Evolutionary conservation across 2,797 vertebrate genomes (phyloP).

Genomic region (Diglossa cyanea): DNA sequence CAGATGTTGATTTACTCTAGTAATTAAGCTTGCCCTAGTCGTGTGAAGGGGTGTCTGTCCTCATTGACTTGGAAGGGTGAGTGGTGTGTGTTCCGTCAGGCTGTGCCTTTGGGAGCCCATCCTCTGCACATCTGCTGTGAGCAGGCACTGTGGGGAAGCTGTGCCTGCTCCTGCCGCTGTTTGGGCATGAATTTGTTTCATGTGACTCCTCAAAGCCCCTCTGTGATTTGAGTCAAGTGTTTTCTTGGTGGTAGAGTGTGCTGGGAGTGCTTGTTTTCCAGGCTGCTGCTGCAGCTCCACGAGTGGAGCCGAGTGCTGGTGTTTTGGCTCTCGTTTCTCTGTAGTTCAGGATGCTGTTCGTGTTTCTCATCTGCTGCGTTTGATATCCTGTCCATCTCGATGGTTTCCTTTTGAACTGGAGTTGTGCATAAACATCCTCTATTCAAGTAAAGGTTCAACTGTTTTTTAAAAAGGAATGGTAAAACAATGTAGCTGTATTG

Average conservation of each 20-base stretch:
- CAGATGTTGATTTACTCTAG: not conserved
- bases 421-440: constrained; percentile 19
- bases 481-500: not conserved
- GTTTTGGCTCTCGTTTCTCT: not conserved
- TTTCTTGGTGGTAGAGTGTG: not conserved
- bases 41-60: not conserved
- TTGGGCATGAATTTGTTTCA: not conserved
- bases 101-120: not conserved
- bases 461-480: not conserved
- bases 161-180: not conserved
- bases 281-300: not conserved
- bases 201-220: not conserved
- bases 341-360: not conserved
- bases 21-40: not conserved
- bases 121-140: not conserved
- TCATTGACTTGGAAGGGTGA: not conserved
- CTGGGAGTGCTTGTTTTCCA: not conserved
- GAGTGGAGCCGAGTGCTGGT: not conserved
- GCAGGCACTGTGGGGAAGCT: not conserved
- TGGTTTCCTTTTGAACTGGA: not conserved
- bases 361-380: constrained; percentile 1
- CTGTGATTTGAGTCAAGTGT: not conserved
- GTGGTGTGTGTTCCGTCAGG: not conserved
- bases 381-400: not conserved
- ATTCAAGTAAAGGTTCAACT: not conserved